Percentiles rank a stretch among this genome's conserved stretches.
These are phyloP conservation scores for Zaprionus taronus DNA, from an alignment of 1,140 invertebrate genomes.

Conservation along the genomic window DNA sequence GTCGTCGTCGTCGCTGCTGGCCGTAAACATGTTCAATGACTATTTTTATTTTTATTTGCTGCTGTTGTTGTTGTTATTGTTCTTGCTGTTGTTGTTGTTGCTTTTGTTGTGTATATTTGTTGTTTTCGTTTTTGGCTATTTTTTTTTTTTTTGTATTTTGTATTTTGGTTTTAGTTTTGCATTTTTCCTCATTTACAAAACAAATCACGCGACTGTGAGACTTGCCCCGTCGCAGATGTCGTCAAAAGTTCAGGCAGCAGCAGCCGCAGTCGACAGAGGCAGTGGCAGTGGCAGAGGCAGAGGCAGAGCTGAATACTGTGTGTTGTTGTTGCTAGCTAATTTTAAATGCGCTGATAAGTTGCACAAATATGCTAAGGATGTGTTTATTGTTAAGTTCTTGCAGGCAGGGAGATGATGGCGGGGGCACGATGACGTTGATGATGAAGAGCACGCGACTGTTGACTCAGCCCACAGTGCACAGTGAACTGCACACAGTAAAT, in stretches of 20 bases:
- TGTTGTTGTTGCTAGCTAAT: slow-evolving; percentile 55
- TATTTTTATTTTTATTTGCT: slow-evolving; percentile 68
- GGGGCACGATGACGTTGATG: slow-evolving; percentile 23
- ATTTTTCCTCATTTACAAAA: slow-evolving; percentile 79
- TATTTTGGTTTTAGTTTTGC: slow-evolving; percentile 70
- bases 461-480: background rate
- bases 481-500: background rate
- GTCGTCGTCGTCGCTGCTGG: slow-evolving; percentile 23
- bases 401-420: background rate
- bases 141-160: slow-evolving; percentile 63
- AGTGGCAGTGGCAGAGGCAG: slow-evolving; percentile 1
- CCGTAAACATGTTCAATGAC: slow-evolving; percentile 79
- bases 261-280: slow-evolving; percentile 4
- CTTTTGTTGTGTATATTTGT: slow-evolving; percentile 48
- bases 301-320: slow-evolving; percentile 37
- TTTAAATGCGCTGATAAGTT: slow-evolving; percentile 82
- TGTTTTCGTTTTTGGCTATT: slow-evolving; percentile 52
- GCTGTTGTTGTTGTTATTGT: slow-evolving; percentile 54
- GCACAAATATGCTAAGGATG: slow-evolving; percentile 78
- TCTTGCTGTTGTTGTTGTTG: slow-evolving; percentile 46
- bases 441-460: slow-evolving; percentile 33
- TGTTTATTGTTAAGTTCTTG: slow-evolving; percentile 34
- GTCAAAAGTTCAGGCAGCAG: slow-evolving; percentile 55
- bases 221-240: slow-evolving; percentile 73
- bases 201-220: slow-evolving; percentile 77